Conservation (phyloP, 2,888 invertebrate genomes). For the Pandemis heparana region DNA sequence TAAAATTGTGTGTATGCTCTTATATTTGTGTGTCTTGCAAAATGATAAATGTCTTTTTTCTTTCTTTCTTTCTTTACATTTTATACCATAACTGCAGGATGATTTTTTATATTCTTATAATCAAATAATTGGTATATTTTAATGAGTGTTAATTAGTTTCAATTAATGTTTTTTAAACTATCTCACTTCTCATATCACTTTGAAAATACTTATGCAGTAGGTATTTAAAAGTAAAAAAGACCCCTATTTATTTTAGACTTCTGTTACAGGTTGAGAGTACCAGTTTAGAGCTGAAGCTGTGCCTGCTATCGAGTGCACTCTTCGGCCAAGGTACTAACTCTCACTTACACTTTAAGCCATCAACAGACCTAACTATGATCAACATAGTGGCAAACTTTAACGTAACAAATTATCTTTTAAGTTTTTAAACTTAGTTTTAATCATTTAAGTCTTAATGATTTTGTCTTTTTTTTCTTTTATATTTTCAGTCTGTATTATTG, state of each 20-base stretch:
- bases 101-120: too few species aligned
- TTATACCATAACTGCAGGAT: neutral
- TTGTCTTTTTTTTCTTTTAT: constrained; percentile 46
- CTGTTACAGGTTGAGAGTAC: constrained; percentile 69
- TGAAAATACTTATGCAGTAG: too few species aligned
- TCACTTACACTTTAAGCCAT: constrained; percentile 67
- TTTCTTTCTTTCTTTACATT: too few species aligned
- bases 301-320: constrained; percentile 64
- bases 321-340: constrained; percentile 79
- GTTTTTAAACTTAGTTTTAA: constrained; percentile 59
- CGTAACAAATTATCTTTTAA: constrained; percentile 75
- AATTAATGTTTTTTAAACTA: too few species aligned
- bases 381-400: constrained; percentile 76
- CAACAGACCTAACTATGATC: constrained; percentile 78
- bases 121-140: too few species aligned
- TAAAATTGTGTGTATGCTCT: too few species aligned
- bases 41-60: too few species aligned
- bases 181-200: too few species aligned
- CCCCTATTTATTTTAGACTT: constrained; percentile 19
- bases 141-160: too few species aligned
- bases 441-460: constrained; percentile 51
- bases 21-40: too few species aligned
- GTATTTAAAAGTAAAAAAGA: too few species aligned
- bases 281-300: constrained; percentile 74
- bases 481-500: constrained; percentile 47